A percentile compares a stretch with the other conserved stretches of the same genome.
phyloP scores from a whole-genome alignment of 2,888 invertebrate species.

The Lingula anatina region DNA sequence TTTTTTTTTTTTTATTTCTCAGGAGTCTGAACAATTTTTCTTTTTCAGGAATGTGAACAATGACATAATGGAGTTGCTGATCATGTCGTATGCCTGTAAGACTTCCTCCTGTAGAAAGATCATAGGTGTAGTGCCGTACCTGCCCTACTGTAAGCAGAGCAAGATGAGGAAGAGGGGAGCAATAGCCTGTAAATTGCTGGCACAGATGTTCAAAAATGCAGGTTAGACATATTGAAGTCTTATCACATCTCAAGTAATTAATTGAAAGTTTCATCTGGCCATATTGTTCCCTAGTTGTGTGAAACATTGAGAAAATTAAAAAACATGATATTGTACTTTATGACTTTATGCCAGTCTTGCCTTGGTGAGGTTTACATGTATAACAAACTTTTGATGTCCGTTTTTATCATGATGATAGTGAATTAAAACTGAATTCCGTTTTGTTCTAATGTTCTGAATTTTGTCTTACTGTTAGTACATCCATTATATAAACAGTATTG shows the following conservation, averaged over 20 bases:
- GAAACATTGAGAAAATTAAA: too few relatives aligned
- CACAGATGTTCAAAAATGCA: conserved; percentile 91
- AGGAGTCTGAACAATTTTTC: too few relatives aligned
- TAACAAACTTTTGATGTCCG: too few relatives aligned
- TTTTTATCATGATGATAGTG: too few relatives aligned
- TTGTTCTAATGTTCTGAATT: background rate
- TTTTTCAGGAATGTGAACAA: conserved; percentile 89
- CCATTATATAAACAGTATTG: background rate
- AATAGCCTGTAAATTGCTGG: conserved; percentile 92
- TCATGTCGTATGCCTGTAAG: conserved; percentile 98
- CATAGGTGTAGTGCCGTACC: conserved; percentile 94
- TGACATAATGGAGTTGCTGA: conserved; percentile 96
- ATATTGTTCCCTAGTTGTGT: too few relatives aligned
- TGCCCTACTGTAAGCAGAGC: conserved; percentile 92
- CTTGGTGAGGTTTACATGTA: too few relatives aligned
- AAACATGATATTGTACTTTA: too few relatives aligned
- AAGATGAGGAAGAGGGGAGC: conserved; percentile 99
- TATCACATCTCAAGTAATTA: too few relatives aligned
- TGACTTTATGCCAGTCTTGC: too few relatives aligned
- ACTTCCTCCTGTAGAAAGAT: conserved; percentile 95
- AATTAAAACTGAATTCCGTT: too few relatives aligned
- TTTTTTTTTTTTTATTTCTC: background rate
- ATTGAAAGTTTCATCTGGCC: too few relatives aligned
- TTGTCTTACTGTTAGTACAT: background rate
- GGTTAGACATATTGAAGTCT: too few relatives aligned